Conservation (phyloP, 2,888 invertebrate genomes). For the Gortyna flavago region DNA sequence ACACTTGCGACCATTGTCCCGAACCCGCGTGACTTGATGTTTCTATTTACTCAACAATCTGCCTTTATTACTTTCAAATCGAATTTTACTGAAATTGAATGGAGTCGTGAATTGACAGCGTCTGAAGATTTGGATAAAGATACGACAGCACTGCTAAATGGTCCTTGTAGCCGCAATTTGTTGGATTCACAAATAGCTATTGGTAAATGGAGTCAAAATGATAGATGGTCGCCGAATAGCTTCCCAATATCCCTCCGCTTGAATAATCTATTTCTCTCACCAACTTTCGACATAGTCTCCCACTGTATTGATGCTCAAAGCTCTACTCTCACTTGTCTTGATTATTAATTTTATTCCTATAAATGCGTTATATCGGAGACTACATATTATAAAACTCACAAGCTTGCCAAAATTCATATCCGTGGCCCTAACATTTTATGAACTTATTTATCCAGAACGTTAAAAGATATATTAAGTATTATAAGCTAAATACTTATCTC, state of each 20-base stretch:
- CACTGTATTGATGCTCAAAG: neutral
- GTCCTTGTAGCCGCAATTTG: conserved; percentile 26
- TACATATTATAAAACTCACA: neutral
- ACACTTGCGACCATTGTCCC: conserved; percentile 67
- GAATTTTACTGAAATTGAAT: conserved; percentile 44
- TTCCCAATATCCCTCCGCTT: neutral
- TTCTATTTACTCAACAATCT: conserved; percentile 53
- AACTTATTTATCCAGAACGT: neutral
- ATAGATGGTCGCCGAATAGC: conserved; percentile 18
- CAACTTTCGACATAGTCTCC: neutral
- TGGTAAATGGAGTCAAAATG: conserved; percentile 11
- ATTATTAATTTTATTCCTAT: neutral
- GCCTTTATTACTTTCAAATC: conserved; percentile 48
- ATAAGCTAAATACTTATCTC: neutral
- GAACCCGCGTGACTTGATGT: conserved; percentile 51
- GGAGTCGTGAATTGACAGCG: conserved; percentile 17
- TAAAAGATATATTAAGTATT: neutral
- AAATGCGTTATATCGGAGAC: neutral
- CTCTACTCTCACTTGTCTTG: neutral
- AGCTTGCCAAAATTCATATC: neutral
- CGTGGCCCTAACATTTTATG: neutral
- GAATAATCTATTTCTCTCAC: neutral
- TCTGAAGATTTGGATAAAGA: conserved; percentile 26
- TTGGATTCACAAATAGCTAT: conserved; percentile 19
- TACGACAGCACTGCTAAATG: conserved; percentile 9